Base-by-base conservation (phyloP, 2,888 invertebrate species). In the Hirudinaria manillensis region DNA sequence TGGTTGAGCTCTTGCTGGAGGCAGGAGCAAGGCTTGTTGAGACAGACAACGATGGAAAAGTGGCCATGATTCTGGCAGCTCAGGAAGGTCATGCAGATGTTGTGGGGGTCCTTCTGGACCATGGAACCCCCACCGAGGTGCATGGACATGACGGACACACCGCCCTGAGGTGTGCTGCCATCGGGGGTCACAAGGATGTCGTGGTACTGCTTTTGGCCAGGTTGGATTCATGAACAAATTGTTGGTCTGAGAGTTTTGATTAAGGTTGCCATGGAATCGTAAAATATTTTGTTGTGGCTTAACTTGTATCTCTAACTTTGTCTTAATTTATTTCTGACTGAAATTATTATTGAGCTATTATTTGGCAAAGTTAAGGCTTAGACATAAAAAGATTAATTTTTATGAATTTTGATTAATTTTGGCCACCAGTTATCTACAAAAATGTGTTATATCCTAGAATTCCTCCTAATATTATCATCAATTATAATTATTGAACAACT, bases 71-170 rank as follows among this genome's bases (percentile, higher is more conserved):
- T 86, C 87, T 96, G 77, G 93, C 94, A 0, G 91, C 94, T 0
- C 94, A 94, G 79, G 83, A 84, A 78, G 84, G 84, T 16, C 84
- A 85, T 77, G 76, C 82, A 70, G 67, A 70, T 7, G 77, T 75
- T 21, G 79, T 80, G 19, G 65, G 68, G n/a, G 53, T 76, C n/a
- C 76, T 80, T 24, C 61, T 78, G 34, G 77, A 79, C 53, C 34
- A 55, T 7, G 81, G 81, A 16, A 81, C 83, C 4, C 76, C 78
- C 19, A 78, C 83, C 3, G 83, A 85, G 76, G 81, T 94, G 92
- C 82, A 94, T 92, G 0, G 93, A 66, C 85, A 95, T 82, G 89
- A 85, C 89, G 66, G 88, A 87, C 84, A 92, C 84, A 86, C 86
- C 1, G 83, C 87, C 3, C 80, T 87, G 27, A 81, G 87, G 78